A percentile compares a stretch with the other conserved stretches of the same genome.
Evolutionary conservation across 2,797 vertebrate species (phyloP).

Genomic region (Mergus octosetaceus): DNA sequence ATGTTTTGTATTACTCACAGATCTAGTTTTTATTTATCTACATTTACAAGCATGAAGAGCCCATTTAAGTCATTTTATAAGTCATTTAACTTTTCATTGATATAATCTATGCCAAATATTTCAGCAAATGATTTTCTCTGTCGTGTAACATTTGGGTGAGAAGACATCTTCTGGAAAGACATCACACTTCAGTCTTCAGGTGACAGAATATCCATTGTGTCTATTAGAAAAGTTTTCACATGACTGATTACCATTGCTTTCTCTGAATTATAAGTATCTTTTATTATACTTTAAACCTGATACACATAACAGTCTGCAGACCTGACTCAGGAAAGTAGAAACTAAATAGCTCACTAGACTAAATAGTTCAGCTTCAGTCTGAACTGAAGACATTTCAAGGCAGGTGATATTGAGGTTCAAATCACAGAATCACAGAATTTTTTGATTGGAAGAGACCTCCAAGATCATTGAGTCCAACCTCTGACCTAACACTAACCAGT

Average conservation of each 20-base stretch:
- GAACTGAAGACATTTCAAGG: background rate
- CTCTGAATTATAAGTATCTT: background rate
- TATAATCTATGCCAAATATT: background rate
- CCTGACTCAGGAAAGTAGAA: background rate
- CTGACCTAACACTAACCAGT: too few species aligned
- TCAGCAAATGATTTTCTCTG: background rate
- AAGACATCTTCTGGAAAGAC: background rate
- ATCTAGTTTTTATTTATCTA: background rate
- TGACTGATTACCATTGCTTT: background rate
- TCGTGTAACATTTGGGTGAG: background rate
- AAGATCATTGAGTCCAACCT: too few species aligned
- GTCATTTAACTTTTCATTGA: background rate
- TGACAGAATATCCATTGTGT: background rate
- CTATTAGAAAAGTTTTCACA: background rate
- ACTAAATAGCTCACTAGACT: background rate
- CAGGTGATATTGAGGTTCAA: background rate
- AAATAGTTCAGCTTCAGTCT: background rate
- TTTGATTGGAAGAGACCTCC: too few species aligned
- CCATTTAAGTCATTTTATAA: background rate
- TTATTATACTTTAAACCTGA: background rate
- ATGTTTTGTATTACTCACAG: background rate
- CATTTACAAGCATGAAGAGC: background rate
- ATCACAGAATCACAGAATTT: too few species aligned
- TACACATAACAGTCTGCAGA: background rate
- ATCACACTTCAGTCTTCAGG: background rate